These are phyloP conservation scores for Mus spicilegus DNA, from an alignment of 2,113 vertebrate species.

Conservation along the genomic window DNA sequence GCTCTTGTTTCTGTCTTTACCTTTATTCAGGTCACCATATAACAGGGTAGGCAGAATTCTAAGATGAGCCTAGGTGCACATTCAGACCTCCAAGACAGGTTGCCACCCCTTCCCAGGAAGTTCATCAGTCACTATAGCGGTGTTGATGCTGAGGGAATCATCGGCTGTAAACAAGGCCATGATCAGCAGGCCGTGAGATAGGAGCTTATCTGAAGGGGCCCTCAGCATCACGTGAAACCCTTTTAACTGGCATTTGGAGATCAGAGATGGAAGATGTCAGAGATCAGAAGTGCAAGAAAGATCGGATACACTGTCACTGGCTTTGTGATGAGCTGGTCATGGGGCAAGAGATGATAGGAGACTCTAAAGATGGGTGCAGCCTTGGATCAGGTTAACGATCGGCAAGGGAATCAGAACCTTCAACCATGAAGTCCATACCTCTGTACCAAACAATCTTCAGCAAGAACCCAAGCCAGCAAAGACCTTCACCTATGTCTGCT, in stretches of 20 bases:
- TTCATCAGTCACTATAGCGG: neutral
- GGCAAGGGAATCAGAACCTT: neutral
- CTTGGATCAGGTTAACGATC: neutral
- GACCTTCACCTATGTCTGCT: neutral
- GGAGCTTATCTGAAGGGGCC: neutral
- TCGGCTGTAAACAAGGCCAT: neutral
- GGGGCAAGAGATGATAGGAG: neutral
- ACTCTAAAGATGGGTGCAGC: neutral
- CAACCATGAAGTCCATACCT: neutral
- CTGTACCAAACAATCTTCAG: neutral
- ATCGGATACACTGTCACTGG: fast-evolving
- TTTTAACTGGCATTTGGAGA: neutral
- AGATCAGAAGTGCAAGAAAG: neutral
- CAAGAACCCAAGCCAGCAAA: neutral
- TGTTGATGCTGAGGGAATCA: neutral
- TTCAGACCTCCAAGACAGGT: no score
- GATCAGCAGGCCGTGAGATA: neutral
- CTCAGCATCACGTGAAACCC: neutral
- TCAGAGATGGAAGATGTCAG: neutral
- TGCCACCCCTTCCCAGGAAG: neutral
- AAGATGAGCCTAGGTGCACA: neutral
- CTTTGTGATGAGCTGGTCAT: neutral
- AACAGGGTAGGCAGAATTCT: neutral
- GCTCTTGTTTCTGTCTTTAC: neutral
- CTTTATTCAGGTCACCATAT: neutral